A percentile compares a stretch with the other conserved stretches of the same genome.
Evolutionary conservation across 2,797 vertebrate genomes (phyloP).

Genomic region (Epinephelus malabaricus): DNA sequence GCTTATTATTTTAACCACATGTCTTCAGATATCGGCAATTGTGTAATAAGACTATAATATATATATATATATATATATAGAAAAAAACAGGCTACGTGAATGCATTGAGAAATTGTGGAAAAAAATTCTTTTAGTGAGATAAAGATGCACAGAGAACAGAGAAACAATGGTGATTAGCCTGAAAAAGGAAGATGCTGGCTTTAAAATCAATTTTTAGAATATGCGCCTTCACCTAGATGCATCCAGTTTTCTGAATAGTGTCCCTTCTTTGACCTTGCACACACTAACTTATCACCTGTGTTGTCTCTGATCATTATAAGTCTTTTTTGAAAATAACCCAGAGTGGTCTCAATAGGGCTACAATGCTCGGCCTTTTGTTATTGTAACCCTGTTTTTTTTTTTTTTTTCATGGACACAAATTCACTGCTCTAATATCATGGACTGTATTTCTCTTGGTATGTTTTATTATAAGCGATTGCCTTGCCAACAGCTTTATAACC

Average conservation of each 20-base stretch:
- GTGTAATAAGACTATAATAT: slow-evolving; percentile 74
- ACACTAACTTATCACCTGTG: slow-evolving; percentile 22
- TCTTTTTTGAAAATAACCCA: slow-evolving; percentile 36
- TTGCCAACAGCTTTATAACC: slow-evolving; percentile 68
- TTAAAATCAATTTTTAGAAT: slow-evolving; percentile 29
- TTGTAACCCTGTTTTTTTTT: slow-evolving; percentile 24
- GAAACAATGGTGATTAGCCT: slow-evolving; percentile 61
- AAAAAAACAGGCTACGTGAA: slow-evolving; percentile 55
- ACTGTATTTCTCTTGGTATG: slow-evolving; percentile 47
- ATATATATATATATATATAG: too few species aligned
- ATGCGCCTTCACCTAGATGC: slow-evolving; percentile 15
- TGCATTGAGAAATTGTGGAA: slow-evolving; percentile 62
- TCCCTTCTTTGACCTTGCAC: slow-evolving; percentile 56
- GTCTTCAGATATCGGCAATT: slow-evolving; percentile 73
- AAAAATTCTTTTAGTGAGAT: slow-evolving; percentile 45
- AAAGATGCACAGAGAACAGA: slow-evolving; percentile 31
- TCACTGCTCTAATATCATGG: slow-evolving; percentile 52
- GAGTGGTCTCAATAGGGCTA: slow-evolving; percentile 24
- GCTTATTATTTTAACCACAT: slow-evolving; percentile 84
- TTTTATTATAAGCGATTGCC: slow-evolving; percentile 64
- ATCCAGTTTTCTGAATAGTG: slow-evolving; percentile 37
- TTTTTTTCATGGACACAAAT: slow-evolving; percentile 43
- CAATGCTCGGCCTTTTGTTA: slow-evolving; percentile 48
- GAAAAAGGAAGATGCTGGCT: slow-evolving; percentile 40
- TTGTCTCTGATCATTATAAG: slow-evolving; percentile 36